Conservation (phyloP, 2,113 vertebrate species). For the Archilochus colubris region DNA sequence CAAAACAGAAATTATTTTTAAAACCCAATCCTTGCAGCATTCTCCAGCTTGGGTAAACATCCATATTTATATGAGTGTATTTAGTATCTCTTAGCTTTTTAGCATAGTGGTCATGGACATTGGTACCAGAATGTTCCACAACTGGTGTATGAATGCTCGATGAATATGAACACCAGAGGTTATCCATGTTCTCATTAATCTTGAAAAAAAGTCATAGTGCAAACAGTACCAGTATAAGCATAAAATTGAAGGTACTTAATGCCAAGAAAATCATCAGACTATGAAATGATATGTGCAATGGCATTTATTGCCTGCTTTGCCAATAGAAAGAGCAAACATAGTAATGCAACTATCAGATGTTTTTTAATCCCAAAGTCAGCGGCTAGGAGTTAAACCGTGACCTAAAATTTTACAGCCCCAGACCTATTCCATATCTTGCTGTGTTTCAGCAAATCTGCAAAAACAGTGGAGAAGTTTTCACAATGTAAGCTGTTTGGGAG, state of each 20-base stretch:
- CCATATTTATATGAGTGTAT: not conserved
- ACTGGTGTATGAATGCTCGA: not conserved
- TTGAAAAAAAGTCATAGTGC: constrained; percentile 3
- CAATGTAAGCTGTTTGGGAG: not conserved
- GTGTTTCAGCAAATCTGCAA: not conserved
- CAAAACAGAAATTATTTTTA: not conserved
- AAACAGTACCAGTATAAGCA: not conserved
- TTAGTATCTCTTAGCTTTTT: not conserved
- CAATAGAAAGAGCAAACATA: not conserved
- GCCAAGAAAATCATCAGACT: not conserved
- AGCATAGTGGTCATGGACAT: not conserved
- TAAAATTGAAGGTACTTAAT: constrained; percentile 26
- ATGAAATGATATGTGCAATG: not conserved
- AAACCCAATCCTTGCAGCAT: not conserved
- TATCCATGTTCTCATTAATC: not conserved
- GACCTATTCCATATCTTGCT: not conserved
- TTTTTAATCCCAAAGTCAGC: constrained; percentile 26
- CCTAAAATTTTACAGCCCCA: not conserved
- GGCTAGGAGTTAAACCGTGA: not conserved
- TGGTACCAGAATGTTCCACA: not conserved
- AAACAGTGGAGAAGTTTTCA: not conserved
- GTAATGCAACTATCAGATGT: not conserved
- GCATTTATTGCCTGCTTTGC: not conserved
- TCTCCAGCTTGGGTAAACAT: not conserved
- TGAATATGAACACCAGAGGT: not conserved